phyloP scores from a whole-genome alignment of 2,113 vertebrate species.

The Varanus komodoensis region DNA sequence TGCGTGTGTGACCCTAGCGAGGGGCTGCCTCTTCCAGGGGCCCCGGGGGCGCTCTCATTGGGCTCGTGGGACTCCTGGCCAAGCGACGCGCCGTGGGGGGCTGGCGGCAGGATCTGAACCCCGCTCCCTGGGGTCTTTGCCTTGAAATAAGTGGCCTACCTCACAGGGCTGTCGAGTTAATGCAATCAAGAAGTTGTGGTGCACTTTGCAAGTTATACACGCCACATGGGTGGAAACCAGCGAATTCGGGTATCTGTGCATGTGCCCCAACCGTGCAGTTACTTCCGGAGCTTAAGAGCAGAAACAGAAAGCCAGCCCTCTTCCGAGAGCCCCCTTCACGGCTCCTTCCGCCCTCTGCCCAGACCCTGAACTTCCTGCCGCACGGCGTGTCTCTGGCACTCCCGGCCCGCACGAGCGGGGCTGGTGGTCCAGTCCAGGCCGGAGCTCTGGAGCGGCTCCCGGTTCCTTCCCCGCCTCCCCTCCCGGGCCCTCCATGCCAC shows the following conservation, averaged over 20 bases:
- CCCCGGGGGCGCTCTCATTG: too few species aligned
- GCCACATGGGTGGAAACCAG: neutral
- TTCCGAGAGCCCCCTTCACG: constrained; percentile 40
- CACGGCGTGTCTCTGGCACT: too few species aligned
- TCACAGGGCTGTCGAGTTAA: too few species aligned
- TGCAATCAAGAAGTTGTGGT: neutral
- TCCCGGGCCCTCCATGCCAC: neutral
- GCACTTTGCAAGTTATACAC: neutral
- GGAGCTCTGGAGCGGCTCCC: fast-evolving
- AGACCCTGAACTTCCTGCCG: neutral
- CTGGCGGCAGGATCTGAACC: too few species aligned
- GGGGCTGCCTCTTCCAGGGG: too few species aligned
- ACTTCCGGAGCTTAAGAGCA: constrained; percentile 54
- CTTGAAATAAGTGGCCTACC: neutral
- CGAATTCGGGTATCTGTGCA: neutral
- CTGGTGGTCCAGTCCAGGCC: neutral
- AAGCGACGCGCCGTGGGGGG: too few species aligned
- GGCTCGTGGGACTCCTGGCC: too few species aligned
- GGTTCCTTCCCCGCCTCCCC: neutral
- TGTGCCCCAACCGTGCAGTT: constrained; percentile 46
- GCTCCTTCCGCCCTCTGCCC: fast-evolving
- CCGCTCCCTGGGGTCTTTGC: too few species aligned
- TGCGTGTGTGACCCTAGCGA: too few species aligned
- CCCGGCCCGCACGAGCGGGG: neutral
- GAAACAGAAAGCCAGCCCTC: constrained; percentile 53